Evolutionary conservation across 2,113 vertebrate species (phyloP), one percentile per base, ranked within the genome.

Genomic region (Caracal caracal): DNA sequence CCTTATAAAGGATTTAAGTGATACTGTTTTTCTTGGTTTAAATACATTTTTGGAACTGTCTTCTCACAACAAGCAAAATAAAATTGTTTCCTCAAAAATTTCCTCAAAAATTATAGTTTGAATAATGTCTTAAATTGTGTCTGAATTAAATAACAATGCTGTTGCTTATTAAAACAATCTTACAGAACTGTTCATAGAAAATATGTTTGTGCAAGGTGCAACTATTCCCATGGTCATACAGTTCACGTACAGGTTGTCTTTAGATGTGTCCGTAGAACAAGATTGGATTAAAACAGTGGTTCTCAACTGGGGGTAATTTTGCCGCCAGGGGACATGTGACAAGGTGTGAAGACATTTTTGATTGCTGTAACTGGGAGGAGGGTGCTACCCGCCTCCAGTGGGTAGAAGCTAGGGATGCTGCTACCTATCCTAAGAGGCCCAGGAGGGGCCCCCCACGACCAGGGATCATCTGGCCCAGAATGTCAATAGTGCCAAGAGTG

Each of bases 11-110:
- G 53, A 71, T 96, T 92, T 84, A 49, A 70, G 30, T 95, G 33
- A 86, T 95, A 80, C 16, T 93, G 3, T 49, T 81, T 66, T 97
- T 71, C 35, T 83, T 81, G 49, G 79, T 86, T 89, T 83, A 56
- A 96, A 95, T 97, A 87, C 12, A 66, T 95, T 97, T 94, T 92
- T 87, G 12, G 37, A 83, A 65, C 24, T 93, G 88, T 93, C 19
- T 49, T 92, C 90, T 95, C 96, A 86, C 15, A 93, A 88, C 51
- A 76, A 90, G 65, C 2, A 76, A 96, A 92, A 94, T 88, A 89
- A 94, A 95, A 79, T 68, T 56, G 90, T 81, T 53, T 86, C 16
- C 40, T 40, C 40, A 40, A 40, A 51, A 2, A 66, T 33, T 78
- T 97, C 83, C 88, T 73, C 88, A 43, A 71, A 96, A 79, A 92